Percentiles rank a stretch among this genome's conserved stretches.
These are phyloP conservation scores for Zapornia atra DNA, from an alignment of 2,113 vertebrate genomes.

Conservation along the genomic window DNA sequence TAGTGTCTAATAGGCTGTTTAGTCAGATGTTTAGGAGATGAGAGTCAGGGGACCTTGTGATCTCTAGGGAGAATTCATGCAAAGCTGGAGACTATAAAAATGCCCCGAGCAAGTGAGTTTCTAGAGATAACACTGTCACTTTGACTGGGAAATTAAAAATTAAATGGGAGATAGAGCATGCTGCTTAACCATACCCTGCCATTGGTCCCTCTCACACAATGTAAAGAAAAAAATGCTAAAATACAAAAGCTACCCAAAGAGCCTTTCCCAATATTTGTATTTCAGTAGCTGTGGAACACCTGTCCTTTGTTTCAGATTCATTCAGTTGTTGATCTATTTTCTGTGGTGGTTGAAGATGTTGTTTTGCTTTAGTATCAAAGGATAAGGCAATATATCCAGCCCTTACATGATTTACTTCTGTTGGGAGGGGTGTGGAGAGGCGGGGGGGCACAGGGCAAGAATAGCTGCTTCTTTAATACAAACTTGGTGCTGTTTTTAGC, in stretches of 20 bases:
- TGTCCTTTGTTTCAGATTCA: not conserved
- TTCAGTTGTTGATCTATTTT: not conserved
- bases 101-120: conserved; percentile 38
- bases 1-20: conserved; percentile 59
- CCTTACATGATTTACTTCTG: not conserved
- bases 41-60: conserved; percentile 18
- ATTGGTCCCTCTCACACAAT: not conserved
- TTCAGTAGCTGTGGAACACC: not conserved
- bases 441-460: not conserved
- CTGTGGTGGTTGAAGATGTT: not conserved
- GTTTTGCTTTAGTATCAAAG: not conserved
- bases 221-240: not conserved
- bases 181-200: not conserved
- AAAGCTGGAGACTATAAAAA: conserved; percentile 55
- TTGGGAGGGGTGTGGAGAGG: no score
- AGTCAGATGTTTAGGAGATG: conserved; percentile 61
- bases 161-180: conserved; percentile 35
- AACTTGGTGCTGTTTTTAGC: not conserved
- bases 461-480: not conserved
- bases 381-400: not conserved
- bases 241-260: not conserved
- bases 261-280: not conserved
- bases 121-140: conserved; percentile 10
- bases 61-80: conserved; percentile 55
- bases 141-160: conserved; percentile 57